These are phyloP conservation scores for Poeciliopsis prolifica DNA, from an alignment of 2,113 vertebrate genomes.

Conservation along the genomic window DNA sequence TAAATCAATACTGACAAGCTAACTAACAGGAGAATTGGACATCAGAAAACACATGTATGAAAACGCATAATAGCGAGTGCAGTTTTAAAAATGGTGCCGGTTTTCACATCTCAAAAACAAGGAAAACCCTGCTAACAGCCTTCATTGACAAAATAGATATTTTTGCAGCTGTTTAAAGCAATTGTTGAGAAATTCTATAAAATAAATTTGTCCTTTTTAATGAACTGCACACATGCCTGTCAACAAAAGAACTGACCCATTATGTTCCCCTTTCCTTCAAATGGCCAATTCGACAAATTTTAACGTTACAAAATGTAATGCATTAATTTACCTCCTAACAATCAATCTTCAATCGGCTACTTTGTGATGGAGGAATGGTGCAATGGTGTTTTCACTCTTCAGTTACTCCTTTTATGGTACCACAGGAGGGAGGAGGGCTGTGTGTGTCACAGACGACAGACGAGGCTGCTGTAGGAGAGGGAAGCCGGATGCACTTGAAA, in stretches of 20 bases:
- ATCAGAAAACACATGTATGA: too few species aligned
- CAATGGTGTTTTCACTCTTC: slow-evolving; percentile 38
- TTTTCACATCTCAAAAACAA: too few species aligned
- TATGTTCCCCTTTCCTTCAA: neutral
- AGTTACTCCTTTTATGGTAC: slow-evolving; percentile 24
- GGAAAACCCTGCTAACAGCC: neutral
- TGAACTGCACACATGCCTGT: neutral
- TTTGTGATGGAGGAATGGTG: neutral
- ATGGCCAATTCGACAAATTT: too few species aligned
- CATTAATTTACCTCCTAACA: neutral
- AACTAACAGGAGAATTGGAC: too few species aligned
- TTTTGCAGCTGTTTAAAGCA: too few species aligned
- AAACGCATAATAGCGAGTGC: too few species aligned
- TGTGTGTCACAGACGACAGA: slow-evolving; percentile 30
- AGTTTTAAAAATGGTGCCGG: too few species aligned
- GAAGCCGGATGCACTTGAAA: slow-evolving; percentile 46
- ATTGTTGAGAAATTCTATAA: too few species aligned
- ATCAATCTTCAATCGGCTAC: neutral
- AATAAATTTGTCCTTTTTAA: too few species aligned
- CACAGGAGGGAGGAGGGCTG: slow-evolving; percentile 18
- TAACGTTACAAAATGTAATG: neutral
- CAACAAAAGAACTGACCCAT: neutral
- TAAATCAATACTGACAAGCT: too few species aligned
- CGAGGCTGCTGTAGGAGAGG: slow-evolving; percentile 47
- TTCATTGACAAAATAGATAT: neutral